A percentile compares a stretch with the other conserved stretches of the same genome.
phyloP scores from a whole-genome alignment of 2,113 vertebrate species.

The Ailurus styani region DNA sequence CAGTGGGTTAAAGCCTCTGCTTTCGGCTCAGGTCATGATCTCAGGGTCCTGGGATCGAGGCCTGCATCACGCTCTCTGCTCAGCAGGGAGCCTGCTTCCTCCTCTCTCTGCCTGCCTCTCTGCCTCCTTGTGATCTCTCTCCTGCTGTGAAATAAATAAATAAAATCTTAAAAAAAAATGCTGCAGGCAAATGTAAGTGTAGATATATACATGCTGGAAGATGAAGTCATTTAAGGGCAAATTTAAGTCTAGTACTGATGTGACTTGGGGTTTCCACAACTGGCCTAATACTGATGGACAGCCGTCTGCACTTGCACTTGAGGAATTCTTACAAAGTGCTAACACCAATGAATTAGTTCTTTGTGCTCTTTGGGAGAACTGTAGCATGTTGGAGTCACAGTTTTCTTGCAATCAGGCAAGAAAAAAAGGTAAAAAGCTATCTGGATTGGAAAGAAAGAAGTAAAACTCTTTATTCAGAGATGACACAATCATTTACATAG shows the following conservation, averaged over 20 bases:
- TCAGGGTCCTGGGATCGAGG: too few relatives aligned
- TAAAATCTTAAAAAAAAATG: too few relatives aligned
- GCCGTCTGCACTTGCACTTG: neutral
- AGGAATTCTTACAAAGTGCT: neutral
- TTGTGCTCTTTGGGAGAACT: neutral
- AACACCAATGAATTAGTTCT: neutral
- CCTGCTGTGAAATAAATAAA: too few relatives aligned
- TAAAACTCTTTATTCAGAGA: neutral
- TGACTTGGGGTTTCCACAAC: neutral
- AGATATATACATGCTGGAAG: neutral
- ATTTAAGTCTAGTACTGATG: neutral
- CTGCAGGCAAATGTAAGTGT: neutral
- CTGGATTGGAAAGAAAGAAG: neutral
- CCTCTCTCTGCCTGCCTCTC: too few relatives aligned
- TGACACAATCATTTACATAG: neutral
- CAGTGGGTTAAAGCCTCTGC: too few relatives aligned
- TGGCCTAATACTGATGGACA: neutral
- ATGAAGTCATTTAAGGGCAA: neutral
- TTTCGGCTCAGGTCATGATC: too few relatives aligned
- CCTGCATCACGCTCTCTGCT: too few relatives aligned
- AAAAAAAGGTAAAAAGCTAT: neutral
- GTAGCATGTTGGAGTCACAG: neutral
- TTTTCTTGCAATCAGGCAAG: neutral
- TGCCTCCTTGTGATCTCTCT: too few relatives aligned
- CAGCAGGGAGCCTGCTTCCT: too few relatives aligned